Evolutionary conservation across 2,888 invertebrate species (phyloP).

Genomic region (Carpatolechia fugitivella): DNA sequence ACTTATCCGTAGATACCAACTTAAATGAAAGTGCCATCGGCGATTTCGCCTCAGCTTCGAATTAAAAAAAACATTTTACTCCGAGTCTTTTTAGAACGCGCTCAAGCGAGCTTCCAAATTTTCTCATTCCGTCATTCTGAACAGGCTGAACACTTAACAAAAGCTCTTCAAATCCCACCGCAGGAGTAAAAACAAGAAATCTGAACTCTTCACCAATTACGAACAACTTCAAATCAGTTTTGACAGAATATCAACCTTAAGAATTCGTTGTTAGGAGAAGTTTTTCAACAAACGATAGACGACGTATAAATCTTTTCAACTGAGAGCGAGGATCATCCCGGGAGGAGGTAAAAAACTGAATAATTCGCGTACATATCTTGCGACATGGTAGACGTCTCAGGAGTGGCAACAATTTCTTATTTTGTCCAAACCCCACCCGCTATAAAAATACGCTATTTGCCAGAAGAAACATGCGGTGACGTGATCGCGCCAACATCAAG

Average conservation of each 20-base stretch:
- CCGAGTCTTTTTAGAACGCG: slow-evolving; percentile 23
- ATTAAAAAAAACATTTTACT: neutral
- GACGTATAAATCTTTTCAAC: slow-evolving; percentile 41
- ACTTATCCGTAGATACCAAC: no score
- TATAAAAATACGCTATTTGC: slow-evolving; percentile 56
- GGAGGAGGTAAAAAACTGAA: slow-evolving; percentile 66
- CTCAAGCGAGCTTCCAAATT: slow-evolving; percentile 35
- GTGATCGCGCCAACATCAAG: slow-evolving; percentile 29
- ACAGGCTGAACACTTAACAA: slow-evolving; percentile 63
- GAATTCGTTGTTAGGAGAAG: neutral
- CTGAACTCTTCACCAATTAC: slow-evolving; percentile 40
- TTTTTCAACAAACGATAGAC: neutral
- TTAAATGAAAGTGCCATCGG: no score
- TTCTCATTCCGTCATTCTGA: slow-evolving; percentile 52
- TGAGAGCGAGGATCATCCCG: slow-evolving; percentile 44
- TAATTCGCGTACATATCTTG: slow-evolving; percentile 64
- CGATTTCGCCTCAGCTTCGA: no score
- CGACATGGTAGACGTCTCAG: slow-evolving; percentile 58
- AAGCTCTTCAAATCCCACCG: slow-evolving; percentile 63
- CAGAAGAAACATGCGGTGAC: slow-evolving; percentile 46
- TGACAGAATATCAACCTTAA: slow-evolving; percentile 24
- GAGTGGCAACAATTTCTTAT: slow-evolving; percentile 66
- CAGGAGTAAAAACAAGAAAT: slow-evolving; percentile 66
- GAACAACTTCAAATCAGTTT: slow-evolving; percentile 31
- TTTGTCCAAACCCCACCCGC: slow-evolving; percentile 49